Percentiles rank a stretch among this genome's conserved stretches.
These are phyloP conservation scores for Sternotherus odoratus DNA, from an alignment of 2,797 vertebrate species.

Conservation along the genomic window DNA sequence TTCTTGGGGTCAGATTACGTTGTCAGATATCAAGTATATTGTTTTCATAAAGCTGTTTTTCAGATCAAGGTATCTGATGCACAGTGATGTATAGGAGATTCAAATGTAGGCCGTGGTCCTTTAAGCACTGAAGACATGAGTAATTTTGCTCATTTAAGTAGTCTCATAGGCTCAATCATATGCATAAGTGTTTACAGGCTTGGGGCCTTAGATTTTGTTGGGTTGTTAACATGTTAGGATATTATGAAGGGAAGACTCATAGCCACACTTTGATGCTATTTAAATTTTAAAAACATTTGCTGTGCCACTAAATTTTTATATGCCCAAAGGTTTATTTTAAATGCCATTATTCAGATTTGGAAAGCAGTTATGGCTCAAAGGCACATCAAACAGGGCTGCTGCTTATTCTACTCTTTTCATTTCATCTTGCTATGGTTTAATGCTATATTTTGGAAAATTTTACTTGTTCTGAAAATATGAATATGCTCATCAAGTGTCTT, in stretches of 20 bases:
- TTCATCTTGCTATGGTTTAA: neutral
- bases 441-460: neutral
- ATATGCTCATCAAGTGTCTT: neutral
- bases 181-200: neutral
- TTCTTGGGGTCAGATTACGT: neutral
- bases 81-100: neutral
- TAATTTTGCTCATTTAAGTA: neutral
- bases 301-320: slow-evolving; percentile 24
- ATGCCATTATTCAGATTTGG: slow-evolving; percentile 26
- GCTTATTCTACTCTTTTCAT: slow-evolving; percentile 20
- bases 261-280: slow-evolving; percentile 14
- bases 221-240: neutral
- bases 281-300: slow-evolving; percentile 56
- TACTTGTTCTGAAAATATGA: neutral
- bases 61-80: neutral
- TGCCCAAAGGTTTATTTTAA: slow-evolving; percentile 47
- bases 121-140: neutral
- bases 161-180: neutral
- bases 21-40: neutral
- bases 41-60: neutral
- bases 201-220: neutral
- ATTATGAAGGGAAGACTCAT: slow-evolving; percentile 28
- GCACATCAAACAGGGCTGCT: slow-evolving; percentile 8
- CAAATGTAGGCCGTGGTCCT: neutral
- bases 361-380: slow-evolving; percentile 46